Base-by-base conservation (phyloP, 2,797 vertebrate species). In the Pteropus rufus region DNA sequence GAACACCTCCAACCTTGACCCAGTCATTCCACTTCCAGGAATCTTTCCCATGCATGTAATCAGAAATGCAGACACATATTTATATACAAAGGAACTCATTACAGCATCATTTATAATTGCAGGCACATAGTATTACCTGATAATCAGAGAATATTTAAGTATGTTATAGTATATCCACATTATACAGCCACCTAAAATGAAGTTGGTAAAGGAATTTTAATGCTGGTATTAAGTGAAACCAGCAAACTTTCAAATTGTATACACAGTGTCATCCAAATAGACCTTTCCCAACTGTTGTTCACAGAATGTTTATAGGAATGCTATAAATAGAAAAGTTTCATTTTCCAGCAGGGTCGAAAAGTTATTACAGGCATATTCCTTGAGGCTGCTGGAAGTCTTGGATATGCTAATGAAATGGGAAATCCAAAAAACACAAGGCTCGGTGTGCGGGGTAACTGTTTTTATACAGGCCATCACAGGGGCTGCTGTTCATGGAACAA, bases 271-370 rank as follows among this genome's bases (percentile, higher is more conserved):
- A 82, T 93, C 58, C 58, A 62, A 52, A 73, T 16, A 70, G 79
- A 64, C 39, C 64, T 89, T 95, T 86, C 70, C 84, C 39, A 58
- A 41, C 18, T 34, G 9, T 24, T 86, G 64, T 65, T 94, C 75
- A 36, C 21, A 34, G 62, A 21, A 34, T 93, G 14, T 64, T 93
- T 89, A 67, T 62, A 49, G 67, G 23, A 69, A 82, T 44, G 58
- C n/a, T 64, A 62, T 80, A 81, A 95, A 65, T 85, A 77, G 18
- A 81, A 87, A 77, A 76, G 23, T 67, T 76, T 64, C 70, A 9
- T 60, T 96, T 93, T 83, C 60, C 86, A 52, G 10, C 84, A 89
- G 82, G 73, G 79, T 82, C 72, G 70, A 46, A 73, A 94, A 77
- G 14, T 23, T 77, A 34, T 83, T 62, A 31, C 3, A 54, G 14